phyloP scores from a whole-genome alignment of 2,888 invertebrate genomes.

The Sycophila texana region DNA sequence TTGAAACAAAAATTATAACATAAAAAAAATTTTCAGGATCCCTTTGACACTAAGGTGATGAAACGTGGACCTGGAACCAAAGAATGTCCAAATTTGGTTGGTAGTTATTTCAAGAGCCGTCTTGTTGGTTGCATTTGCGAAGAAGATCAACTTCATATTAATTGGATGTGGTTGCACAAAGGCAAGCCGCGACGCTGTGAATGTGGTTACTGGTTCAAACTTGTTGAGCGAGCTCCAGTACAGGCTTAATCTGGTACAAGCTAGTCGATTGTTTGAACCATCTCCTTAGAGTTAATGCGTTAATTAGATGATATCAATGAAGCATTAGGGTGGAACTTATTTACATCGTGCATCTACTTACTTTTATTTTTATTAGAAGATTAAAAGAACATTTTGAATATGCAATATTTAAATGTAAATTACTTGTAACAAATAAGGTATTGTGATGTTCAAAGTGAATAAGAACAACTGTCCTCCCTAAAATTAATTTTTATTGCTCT shows the following conservation, averaged over 20 bases:
- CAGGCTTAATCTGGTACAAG: slow-evolving; percentile 75
- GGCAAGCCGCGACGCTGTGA: slow-evolving; percentile 94
- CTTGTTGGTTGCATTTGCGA: slow-evolving; percentile 97
- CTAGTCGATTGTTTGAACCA: slow-evolving; percentile 69
- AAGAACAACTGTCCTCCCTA: slow-evolving; percentile 40
- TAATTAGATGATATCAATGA: slow-evolving; percentile 62
- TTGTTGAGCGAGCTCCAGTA: slow-evolving; percentile 86
- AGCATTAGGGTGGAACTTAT: slow-evolving; percentile 56
- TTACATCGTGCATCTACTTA: slow-evolving; percentile 41
- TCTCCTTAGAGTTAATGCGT: slow-evolving; percentile 66
- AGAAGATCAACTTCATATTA: slow-evolving; percentile 91
- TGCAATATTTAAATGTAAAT: slow-evolving; percentile 46
- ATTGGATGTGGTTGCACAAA: slow-evolving; percentile 97
- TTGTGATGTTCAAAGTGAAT: slow-evolving; percentile 39
- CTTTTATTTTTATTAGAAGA: slow-evolving; percentile 30
- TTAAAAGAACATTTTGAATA: slow-evolving; percentile 23
- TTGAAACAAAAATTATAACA: too few relatives aligned
- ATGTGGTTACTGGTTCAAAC: slow-evolving; percentile 98
- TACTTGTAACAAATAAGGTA: slow-evolving; percentile 34
- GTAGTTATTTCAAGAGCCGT: slow-evolving; percentile 92
- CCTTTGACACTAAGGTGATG: slow-evolving; percentile 88
- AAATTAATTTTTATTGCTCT: slow-evolving; percentile 51
- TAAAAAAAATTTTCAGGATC: slow-evolving; percentile 77
- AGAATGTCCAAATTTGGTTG: slow-evolving; percentile 90
- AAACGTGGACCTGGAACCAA: slow-evolving; percentile 90